Evolutionary conservation across 2,888 invertebrate species (phyloP).

Genomic region (Oegoconia quadripuncta): DNA sequence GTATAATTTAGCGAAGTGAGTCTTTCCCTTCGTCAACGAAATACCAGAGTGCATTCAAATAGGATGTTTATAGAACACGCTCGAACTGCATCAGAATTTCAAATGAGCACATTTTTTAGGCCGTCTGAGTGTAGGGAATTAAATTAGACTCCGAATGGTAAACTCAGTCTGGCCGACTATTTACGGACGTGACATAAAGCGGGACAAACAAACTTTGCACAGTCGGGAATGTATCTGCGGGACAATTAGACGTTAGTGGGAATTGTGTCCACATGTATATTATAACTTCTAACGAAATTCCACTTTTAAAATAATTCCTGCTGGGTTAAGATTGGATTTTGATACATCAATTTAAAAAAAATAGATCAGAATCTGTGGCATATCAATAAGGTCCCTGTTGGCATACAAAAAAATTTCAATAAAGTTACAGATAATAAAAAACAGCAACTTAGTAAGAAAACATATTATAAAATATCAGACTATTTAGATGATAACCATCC

Average conservation of each 20-base stretch:
- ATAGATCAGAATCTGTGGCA: no score
- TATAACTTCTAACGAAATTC: not conserved
- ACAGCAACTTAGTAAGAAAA: no score
- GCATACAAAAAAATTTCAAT: no score
- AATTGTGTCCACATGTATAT: no score
- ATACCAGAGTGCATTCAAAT: constrained; percentile 50
- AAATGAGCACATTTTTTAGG: constrained; percentile 72
- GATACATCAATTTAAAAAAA: no score
- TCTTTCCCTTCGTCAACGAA: constrained; percentile 7
- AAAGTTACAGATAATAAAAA: no score
- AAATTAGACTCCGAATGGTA: constrained; percentile 56
- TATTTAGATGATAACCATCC: no score
- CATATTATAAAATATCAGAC: no score
- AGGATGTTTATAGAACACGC: constrained; percentile 62
- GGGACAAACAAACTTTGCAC: constrained; percentile 3
- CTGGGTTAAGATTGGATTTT: no score
- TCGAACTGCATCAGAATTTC: constrained; percentile 66
- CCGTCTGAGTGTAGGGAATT: constrained; percentile 64
- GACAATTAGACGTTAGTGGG: no score
- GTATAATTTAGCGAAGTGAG: constrained; percentile 7
- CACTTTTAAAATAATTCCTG: not conserved
- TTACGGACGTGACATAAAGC: constrained; percentile 4
- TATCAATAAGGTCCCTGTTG: no score
- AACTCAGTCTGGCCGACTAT: constrained; percentile 33
- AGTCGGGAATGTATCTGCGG: not conserved